Percentiles rank a stretch among this genome's conserved stretches.
Evolutionary conservation across 2,113 vertebrate genomes (phyloP).

Genomic region (Turnix velox): DNA sequence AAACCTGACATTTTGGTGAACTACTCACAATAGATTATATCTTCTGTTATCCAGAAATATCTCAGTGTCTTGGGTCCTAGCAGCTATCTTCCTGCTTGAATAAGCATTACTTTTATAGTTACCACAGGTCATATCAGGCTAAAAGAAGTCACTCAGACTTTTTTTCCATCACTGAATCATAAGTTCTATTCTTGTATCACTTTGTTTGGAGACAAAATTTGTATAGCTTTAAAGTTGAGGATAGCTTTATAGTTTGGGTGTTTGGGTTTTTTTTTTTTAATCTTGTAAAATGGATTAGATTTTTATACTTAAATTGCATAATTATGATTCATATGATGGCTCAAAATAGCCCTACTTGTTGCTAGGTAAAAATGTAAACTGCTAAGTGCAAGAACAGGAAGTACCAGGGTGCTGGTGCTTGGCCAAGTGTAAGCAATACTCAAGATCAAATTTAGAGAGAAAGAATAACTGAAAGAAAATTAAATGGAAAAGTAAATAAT

Average conservation of each 20-base stretch:
- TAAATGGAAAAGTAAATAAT: not conserved
- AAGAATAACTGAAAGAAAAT: not conserved
- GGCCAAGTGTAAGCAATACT: not conserved
- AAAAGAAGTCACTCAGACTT: not conserved
- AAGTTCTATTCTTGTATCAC: not conserved
- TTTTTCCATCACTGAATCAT: not conserved
- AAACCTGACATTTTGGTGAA: slow-evolving; percentile 13
- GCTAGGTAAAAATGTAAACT: not conserved
- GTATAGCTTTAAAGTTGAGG: not conserved
- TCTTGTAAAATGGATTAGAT: not conserved
- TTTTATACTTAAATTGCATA: not conserved
- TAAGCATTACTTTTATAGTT: slow-evolving; percentile 22
- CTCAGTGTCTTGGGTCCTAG: not conserved
- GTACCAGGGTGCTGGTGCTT: not conserved
- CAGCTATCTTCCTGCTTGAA: slow-evolving; percentile 6
- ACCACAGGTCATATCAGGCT: not conserved
- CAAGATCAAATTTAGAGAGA: not conserved
- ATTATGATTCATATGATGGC: not conserved
- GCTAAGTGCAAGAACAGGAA: not conserved
- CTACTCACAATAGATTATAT: slow-evolving; percentile 5
- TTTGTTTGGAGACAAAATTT: not conserved
- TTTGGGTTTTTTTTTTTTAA: accelerated
- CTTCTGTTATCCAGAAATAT: slow-evolving; percentile 2
- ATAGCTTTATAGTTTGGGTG: not conserved
- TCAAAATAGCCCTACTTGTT: slow-evolving; percentile 6